Evolutionary conservation across 2,797 vertebrate genomes (phyloP), one percentile per base, ranked within the genome.

Genomic region (Crocodylus rhombifer): DNA sequence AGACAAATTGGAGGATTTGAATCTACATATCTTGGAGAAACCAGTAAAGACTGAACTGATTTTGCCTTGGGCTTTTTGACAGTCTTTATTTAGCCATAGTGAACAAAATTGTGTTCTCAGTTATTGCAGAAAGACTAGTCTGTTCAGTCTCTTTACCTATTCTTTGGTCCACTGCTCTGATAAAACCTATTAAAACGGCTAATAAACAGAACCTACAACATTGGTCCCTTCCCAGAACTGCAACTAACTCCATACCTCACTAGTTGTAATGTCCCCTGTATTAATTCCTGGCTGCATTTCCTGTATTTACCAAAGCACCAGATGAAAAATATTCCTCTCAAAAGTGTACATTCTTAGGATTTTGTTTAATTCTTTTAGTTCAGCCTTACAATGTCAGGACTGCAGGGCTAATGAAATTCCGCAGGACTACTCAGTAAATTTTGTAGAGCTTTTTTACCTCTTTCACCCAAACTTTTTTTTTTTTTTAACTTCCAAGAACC

Each of bases 221-320:
- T 16, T 64, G 84, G 95, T 88, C 87, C 71, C 55, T 87, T 93
- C 92, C 82, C 73, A 93, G 1, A n/a, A 83, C 82, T 84, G 61
- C 88, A 91, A 93, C 95, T 96, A 93, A 96, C 93, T 96, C 94
- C 33, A 64, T 82, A 84, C 91, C 92, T 86, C 93, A 88, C 82
- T 3, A 2, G 55, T 81, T 93, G n/a, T 93, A 94, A 71, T 79
- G 84, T 86, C 65, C 18, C 51, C 65, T 84, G 16, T 78, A 84
- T 61, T 90, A 87, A 64, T 88, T 92, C 71, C n/a, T 93, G 91
- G 86, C 80, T 77, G 90, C 56, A 77, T 80, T 77, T 91, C 87
- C 87, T 88, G 57, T 86, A 28, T 76, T 84, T 58, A 82, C 25
- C 90, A 91, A 96, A 94, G 79, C 57, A 58, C 20, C 28, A 93